These are phyloP conservation scores for Aphaenogaster ashmeadi DNA, from an alignment of 1,140 invertebrate genomes.

Conservation along the genomic window DNA sequence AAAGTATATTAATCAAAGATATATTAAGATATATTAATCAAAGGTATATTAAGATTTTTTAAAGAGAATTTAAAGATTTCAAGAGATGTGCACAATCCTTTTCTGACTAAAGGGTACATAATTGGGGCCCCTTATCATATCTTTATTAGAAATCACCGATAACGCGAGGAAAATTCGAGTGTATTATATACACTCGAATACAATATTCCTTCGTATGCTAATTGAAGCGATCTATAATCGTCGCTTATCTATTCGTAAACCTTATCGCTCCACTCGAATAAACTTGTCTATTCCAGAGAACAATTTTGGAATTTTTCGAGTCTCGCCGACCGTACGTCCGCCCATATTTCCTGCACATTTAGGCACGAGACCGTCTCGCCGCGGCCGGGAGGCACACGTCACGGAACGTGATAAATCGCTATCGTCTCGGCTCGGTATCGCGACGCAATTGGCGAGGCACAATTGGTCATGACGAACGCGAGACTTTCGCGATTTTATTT, in stretches of 20 bases:
- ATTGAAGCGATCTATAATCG: not conserved
- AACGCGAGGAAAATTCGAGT: not conserved
- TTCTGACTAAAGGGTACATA: no score
- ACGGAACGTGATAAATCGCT: constrained; percentile 27
- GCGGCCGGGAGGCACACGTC: not conserved
- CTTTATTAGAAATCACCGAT: not conserved
- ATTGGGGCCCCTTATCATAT: no score
- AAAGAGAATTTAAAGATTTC: no score
- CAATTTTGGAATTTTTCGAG: not conserved
- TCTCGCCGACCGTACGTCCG: not conserved
- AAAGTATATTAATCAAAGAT: no score
- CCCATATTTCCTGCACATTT: not conserved
- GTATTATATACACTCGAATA: no score
- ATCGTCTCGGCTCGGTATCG: not conserved
- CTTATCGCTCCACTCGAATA: not conserved
- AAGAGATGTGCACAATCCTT: no score
- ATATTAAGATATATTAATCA: no score
- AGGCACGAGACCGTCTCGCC: not conserved
- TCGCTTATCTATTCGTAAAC: not conserved
- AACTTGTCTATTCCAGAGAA: not conserved
- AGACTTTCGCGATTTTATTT: constrained; percentile 64
- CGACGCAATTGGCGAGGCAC: not conserved
- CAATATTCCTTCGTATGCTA: not conserved
- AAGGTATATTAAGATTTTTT: no score
- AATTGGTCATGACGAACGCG: constrained; percentile 19